Evolutionary conservation across 2,113 vertebrate genomes (phyloP).

Genomic region (Paralichthys olivaceus): DNA sequence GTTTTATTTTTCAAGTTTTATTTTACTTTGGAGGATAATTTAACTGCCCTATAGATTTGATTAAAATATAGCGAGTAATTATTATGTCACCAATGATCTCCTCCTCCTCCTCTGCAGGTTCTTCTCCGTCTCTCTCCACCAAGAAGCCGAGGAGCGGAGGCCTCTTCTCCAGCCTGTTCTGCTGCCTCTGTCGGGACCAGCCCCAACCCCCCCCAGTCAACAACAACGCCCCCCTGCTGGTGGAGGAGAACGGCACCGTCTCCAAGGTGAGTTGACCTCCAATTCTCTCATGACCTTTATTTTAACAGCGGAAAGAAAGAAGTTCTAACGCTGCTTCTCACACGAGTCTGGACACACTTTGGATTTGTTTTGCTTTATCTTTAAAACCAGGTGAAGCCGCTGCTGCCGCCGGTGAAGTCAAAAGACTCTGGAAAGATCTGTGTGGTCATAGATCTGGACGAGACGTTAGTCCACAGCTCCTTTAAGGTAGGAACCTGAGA

Average conservation of each 20-base stretch:
- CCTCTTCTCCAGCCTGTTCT: conserved; percentile 89
- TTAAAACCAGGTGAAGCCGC: conserved; percentile 81
- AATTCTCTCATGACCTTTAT: not conserved
- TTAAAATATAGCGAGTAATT: too few species aligned
- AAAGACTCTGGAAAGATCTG: conserved; percentile 86
- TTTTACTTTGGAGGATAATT: too few species aligned
- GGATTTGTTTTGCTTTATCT: not conserved
- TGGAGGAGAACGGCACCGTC: conserved; percentile 89
- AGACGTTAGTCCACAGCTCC: conserved; percentile 87
- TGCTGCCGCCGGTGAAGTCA: conserved; percentile 83
- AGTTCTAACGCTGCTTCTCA: too few species aligned
- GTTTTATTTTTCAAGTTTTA: too few species aligned
- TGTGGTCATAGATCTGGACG: conserved; percentile 86
- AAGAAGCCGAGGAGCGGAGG: conserved; percentile 89
- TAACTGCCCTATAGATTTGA: too few species aligned
- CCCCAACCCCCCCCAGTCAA: conserved; percentile 84
- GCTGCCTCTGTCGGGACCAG: conserved; percentile 89
- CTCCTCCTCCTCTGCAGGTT: conserved; percentile 75
- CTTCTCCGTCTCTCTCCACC: conserved; percentile 78
- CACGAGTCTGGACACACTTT: too few species aligned
- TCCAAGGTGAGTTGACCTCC: conserved; percentile 84
- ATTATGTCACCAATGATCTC: not conserved
- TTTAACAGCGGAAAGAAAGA: too few species aligned
- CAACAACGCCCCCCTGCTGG: conserved; percentile 90
- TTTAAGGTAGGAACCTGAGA: conserved; percentile 79